Evolutionary conservation across 2,888 invertebrate genomes (phyloP).

Genomic region (Chrysolina oricalcia): DNA sequence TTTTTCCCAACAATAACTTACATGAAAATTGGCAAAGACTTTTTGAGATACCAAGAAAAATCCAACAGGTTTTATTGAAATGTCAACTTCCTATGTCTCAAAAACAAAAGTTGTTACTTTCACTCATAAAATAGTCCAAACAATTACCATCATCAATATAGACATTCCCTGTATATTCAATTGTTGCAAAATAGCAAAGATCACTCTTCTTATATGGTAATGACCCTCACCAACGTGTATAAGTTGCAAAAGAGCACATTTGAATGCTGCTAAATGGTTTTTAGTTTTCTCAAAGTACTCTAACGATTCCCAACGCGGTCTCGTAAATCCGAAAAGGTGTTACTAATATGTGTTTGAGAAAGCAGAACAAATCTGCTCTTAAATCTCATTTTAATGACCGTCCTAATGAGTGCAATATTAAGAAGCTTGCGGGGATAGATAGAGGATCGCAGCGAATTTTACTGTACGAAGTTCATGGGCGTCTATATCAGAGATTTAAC

Average conservation of each 20-base stretch:
- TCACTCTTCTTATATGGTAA: no score
- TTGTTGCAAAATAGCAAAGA: no score
- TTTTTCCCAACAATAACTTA: no score
- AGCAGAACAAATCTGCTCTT: conserved; percentile 37
- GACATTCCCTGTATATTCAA: no score
- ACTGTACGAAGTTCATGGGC: not conserved
- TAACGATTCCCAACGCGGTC: not conserved
- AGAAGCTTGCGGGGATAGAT: conserved; percentile 18
- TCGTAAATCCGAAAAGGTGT: conserved; percentile 9
- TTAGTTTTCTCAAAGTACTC: not conserved
- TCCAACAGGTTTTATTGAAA: no score
- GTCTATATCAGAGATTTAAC: not conserved
- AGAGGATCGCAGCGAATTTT: not conserved
- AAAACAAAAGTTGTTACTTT: no score
- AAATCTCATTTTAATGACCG: conserved; percentile 42
- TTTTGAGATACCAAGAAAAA: no score
- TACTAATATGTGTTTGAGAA: conserved; percentile 34
- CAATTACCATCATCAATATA: no score
- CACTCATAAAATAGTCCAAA: no score
- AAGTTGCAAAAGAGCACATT: not conserved
- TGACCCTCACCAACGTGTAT: no score
- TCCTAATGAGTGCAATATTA: conserved; percentile 43
- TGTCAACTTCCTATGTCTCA: no score
- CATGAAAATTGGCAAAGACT: no score
- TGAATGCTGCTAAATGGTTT: not conserved